Percentiles rank a stretch among this genome's conserved stretches.
phyloP scores from a whole-genome alignment of 2,113 vertebrate species.

The Astur gentilis region DNA sequence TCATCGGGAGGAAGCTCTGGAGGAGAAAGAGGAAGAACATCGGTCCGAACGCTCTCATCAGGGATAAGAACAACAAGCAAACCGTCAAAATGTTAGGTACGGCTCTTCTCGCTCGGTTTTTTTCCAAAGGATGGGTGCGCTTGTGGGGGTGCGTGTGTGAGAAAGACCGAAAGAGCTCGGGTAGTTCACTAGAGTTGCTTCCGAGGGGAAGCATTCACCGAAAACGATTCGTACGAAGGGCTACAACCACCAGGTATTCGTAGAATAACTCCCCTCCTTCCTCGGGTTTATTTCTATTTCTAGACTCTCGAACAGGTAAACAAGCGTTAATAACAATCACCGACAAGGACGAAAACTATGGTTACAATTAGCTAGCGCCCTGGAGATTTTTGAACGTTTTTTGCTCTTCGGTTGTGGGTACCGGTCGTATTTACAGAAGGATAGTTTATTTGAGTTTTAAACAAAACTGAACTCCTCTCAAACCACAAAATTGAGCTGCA shows the following conservation, averaged over 20 bases:
- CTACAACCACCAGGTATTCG: not conserved
- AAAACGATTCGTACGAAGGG: not conserved
- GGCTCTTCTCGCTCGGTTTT: slow-evolving; percentile 7
- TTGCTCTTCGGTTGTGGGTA: slow-evolving; percentile 8
- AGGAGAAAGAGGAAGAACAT: slow-evolving; percentile 79
- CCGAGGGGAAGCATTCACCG: not conserved
- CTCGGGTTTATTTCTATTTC: not conserved
- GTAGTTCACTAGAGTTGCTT: not conserved
- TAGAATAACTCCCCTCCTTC: not conserved
- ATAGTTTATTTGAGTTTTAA: slow-evolving; percentile 31
- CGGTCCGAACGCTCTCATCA: slow-evolving; percentile 76
- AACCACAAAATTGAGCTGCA: not conserved
- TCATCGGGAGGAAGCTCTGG: slow-evolving; percentile 94
- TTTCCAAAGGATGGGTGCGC: not conserved
- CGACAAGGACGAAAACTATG: not conserved
- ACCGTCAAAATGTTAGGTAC: slow-evolving; percentile 97
- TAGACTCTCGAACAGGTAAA: not conserved
- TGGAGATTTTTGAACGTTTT: not conserved
- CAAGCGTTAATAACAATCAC: not conserved
- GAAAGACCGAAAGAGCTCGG: not conserved
- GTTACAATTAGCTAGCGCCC: not conserved
- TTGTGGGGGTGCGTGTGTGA: not conserved
- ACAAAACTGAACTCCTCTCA: not conserved
- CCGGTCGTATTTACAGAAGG: not conserved
- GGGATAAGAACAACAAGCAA: slow-evolving; percentile 91